A percentile compares a stretch with the other conserved stretches of the same genome.
Conservation (phyloP, 2,888 invertebrate species). For the Phengaris arion region DNA sequence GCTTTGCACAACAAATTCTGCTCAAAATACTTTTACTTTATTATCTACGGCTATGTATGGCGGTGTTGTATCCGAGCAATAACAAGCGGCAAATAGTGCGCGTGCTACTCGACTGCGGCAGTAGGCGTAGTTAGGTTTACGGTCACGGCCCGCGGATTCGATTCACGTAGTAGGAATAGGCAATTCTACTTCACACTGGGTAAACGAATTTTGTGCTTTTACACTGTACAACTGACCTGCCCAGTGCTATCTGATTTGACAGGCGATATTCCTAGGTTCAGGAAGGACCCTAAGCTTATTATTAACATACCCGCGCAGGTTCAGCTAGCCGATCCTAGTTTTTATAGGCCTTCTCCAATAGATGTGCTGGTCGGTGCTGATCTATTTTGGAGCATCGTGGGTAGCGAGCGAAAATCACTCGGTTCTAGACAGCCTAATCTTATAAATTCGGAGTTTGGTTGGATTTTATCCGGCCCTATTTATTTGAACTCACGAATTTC, state of each 20-base stretch:
- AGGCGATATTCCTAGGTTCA: not conserved
- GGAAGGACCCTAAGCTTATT: not conserved
- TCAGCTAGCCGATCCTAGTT: slow-evolving; percentile 12
- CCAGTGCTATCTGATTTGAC: not conserved
- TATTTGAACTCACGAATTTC: slow-evolving; percentile 12
- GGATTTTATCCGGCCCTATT: no score
- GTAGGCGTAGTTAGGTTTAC: slow-evolving; percentile 1
- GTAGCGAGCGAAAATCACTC: no score
- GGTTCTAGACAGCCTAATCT: not conserved
- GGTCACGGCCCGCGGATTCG: not conserved
- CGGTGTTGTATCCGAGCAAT: no score
- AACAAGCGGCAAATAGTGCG: no score
- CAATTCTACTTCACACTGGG: not conserved
- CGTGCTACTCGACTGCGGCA: no score
- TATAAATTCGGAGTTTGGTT: no score
- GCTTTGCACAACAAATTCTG: not conserved
- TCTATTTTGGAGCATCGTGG: slow-evolving; percentile 15
- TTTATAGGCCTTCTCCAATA: no score
- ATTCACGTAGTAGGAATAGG: not conserved
- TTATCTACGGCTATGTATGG: not conserved
- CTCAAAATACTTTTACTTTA: not conserved
- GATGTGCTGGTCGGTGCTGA: slow-evolving; percentile 2
- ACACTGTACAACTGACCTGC: no score
- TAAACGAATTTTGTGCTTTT: not conserved
- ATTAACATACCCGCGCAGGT: not conserved